These are phyloP conservation scores for Ameiurus melas DNA, from an alignment of 2,113 vertebrate species.

Conservation along the genomic window DNA sequence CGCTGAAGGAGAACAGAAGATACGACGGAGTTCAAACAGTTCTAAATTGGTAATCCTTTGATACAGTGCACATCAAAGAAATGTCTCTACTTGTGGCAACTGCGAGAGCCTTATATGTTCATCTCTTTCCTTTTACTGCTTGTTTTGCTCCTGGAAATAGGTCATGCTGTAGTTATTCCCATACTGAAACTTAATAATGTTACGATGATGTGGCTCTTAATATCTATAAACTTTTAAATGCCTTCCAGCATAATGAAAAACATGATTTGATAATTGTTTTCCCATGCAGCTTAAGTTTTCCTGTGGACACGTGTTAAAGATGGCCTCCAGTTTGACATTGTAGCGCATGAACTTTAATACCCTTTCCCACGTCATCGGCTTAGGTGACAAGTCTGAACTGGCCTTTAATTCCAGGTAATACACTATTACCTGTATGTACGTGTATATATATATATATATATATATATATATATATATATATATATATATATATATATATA, in stretches of 20 bases:
- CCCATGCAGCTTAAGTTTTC: constrained; percentile 8
- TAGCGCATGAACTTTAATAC: not conserved
- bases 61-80: constrained; percentile 62
- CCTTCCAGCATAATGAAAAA: constrained; percentile 5
- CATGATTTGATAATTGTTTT: constrained; percentile 4
- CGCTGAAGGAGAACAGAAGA: constrained; percentile 56
- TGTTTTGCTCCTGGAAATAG: constrained; percentile 48
- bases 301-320: not conserved
- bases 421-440: not conserved
- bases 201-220: constrained; percentile 29
- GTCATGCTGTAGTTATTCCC: constrained; percentile 39
- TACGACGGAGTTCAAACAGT: constrained; percentile 66
- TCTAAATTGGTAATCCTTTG: constrained; percentile 66
- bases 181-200: constrained; percentile 39
- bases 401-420: not conserved
- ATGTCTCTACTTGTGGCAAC: constrained; percentile 54
- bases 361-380: not conserved
- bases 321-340: constrained; percentile 7
- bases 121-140: constrained; percentile 48
- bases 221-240: constrained; percentile 26
- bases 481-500: no score
- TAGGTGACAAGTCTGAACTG: not conserved
- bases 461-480: no score
- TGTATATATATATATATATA: no score
- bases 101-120: constrained; percentile 39